A percentile compares a stretch with the other conserved stretches of the same genome.
Conservation (phyloP, 2,797 vertebrate genomes). For the Macropodus opercularis region DNA sequence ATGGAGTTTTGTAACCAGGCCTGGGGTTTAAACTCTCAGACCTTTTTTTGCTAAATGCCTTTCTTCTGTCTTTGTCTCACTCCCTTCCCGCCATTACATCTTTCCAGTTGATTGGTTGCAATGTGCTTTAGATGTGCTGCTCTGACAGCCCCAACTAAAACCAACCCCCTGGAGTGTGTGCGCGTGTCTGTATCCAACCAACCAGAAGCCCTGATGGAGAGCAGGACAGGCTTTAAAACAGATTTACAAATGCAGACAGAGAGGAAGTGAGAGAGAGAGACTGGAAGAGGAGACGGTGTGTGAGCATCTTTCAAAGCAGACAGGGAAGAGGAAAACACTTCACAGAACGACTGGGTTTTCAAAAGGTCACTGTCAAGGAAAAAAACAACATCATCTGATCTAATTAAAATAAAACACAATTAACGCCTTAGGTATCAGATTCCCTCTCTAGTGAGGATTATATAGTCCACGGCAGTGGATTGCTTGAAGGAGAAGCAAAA, state of each 20-base stretch:
- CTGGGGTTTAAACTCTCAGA: constrained; percentile 27
- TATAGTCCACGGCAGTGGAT: not conserved
- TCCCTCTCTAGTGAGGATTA: not conserved
- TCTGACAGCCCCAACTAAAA: constrained; percentile 53
- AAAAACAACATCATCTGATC: constrained; percentile 27
- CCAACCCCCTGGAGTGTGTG: constrained; percentile 35
- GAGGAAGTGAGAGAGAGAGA: constrained; percentile 4
- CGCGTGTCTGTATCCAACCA: not conserved
- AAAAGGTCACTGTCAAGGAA: constrained; percentile 37
- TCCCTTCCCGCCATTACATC: constrained; percentile 41
- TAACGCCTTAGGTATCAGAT: not conserved
- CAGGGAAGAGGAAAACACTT: not conserved
- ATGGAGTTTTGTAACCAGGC: constrained; percentile 3
- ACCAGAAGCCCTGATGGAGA: constrained; percentile 38
- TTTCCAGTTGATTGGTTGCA: constrained; percentile 55
- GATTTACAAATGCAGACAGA: constrained; percentile 53
- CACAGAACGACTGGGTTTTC: constrained; percentile 27
- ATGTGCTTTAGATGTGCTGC: constrained; percentile 38
- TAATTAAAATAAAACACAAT: constrained; percentile 25
- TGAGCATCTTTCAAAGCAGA: constrained; percentile 15
- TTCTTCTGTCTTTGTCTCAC: constrained; percentile 12
- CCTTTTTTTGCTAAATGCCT: constrained; percentile 24
- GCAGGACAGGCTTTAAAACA: constrained; percentile 47
- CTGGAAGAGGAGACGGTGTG: constrained; percentile 16
- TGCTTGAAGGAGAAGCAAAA: not conserved